phyloP scores from a whole-genome alignment of 2,888 invertebrate genomes.

The Lithodes maja region DNA sequence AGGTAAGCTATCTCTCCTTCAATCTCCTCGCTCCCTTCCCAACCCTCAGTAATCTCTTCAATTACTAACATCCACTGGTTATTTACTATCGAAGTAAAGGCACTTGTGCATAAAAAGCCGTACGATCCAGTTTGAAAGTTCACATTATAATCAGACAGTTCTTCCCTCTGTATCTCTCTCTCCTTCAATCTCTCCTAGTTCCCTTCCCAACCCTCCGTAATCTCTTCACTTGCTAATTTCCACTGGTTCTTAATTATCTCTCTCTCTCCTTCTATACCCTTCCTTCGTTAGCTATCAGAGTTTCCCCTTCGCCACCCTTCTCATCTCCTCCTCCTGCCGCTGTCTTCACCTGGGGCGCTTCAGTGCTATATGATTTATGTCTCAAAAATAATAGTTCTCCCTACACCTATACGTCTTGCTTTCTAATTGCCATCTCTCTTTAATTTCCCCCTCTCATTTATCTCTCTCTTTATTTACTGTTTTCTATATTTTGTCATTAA shows the following conservation, averaged over 20 bases:
- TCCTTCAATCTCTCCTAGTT: not conserved
- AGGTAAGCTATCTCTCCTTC: slow-evolving; percentile 78
- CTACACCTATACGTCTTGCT: not conserved
- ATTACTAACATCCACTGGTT: not conserved
- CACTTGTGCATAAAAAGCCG: too few species aligned
- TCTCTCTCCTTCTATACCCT: not conserved
- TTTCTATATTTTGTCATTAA: too few species aligned
- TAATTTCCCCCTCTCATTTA: too few species aligned
- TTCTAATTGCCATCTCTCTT: too few species aligned
- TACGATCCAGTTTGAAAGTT: too few species aligned
- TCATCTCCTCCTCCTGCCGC: not conserved
- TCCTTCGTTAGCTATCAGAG: not conserved
- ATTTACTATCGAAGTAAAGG: too few species aligned
- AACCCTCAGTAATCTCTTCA: not conserved
- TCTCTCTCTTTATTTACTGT: too few species aligned
- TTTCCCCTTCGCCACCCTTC: not conserved
- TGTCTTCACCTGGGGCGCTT: too few species aligned
- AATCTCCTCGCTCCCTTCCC: not conserved
- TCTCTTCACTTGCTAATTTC: not conserved
- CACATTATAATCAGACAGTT: not conserved
- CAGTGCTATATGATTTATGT: too few species aligned
- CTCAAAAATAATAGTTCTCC: not conserved
- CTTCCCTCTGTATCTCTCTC: slow-evolving; percentile 32
- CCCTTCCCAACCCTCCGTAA: not conserved
- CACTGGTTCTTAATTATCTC: not conserved